phyloP scores from a whole-genome alignment of 2,113 vertebrate genomes.

The Siniperca chuatsi region DNA sequence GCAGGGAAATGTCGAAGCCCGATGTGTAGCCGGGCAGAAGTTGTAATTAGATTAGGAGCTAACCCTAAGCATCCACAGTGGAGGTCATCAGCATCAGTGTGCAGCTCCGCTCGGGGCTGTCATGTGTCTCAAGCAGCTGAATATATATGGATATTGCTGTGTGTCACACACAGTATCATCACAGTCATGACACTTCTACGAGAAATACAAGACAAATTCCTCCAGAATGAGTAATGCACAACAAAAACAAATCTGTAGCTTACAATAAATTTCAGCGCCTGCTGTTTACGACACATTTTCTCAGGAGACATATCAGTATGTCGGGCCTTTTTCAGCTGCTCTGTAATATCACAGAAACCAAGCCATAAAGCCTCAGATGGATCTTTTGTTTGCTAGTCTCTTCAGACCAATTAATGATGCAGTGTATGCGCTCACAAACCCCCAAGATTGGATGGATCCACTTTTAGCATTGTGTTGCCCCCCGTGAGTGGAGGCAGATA shows the following conservation, averaged over 20 bases:
- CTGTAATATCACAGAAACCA: constrained; percentile 25
- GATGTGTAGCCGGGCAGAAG: constrained; percentile 47
- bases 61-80: constrained; percentile 45
- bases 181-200: neutral
- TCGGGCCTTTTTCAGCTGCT: constrained; percentile 18
- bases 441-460: constrained; percentile 38
- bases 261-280: constrained; percentile 9
- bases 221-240: constrained; percentile 8
- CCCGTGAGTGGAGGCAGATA: constrained; percentile 40
- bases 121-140: constrained; percentile 27
- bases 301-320: constrained; percentile 44
- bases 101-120: constrained; percentile 7
- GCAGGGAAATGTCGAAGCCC: constrained; percentile 23
- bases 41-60: constrained; percentile 62
- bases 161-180: neutral
- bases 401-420: constrained; percentile 52
- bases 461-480: constrained; percentile 38
- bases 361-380: constrained; percentile 41
- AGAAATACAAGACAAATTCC: neutral
- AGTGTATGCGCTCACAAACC: constrained; percentile 38
- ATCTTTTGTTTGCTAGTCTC: constrained; percentile 39
- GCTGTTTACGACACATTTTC: constrained; percentile 9
- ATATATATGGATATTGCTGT: constrained; percentile 6
- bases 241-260: constrained; percentile 18
- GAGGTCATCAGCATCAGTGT: constrained; percentile 49